Evolutionary conservation across 30 jellyfish, hydroid and myxozoan species (phyloP), one percentile per base, ranked within the genome.

Genomic region (Chrysaora quinquecirrha): DNA sequence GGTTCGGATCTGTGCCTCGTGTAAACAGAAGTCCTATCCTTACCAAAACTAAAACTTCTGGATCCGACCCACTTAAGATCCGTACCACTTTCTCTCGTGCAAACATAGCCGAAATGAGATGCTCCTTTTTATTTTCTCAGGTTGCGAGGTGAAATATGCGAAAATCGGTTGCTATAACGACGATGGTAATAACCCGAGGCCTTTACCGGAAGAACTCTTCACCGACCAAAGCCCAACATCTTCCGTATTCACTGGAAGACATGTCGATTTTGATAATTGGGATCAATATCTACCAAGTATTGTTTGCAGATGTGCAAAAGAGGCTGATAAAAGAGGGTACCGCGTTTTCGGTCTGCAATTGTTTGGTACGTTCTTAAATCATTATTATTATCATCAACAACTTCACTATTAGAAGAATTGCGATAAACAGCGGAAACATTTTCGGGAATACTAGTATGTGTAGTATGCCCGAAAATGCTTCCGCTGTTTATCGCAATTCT

Each of bases 161-260:
- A 93, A 93, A 61, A 65, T 93, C 28, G 98, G 98, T 24, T 93
- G 98, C 48, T 93, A 86, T 63, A 87, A 87, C 63, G 98, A 93
- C 58, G 98, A 93, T 33, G 96, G 90, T 62, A 93, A 93, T 58
- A 86, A 49, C 48, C 98, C 96, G 48, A 66, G 97, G 49, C 98
- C 98, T 20, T 76, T 93, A 34, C 97, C 98, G 31, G 93, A 80
- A 33, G 81, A 67, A 52, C 71, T 93, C 61, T 76, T 93, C 71
- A 80, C 87, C 2, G 98, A 93, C 68, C 76, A 76, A 25, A 77
- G 89, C 52, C 87, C 88, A 16, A 74, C 80, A 30, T 70, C 80
- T 3, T 67, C 94, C 12, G n/a, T n/a, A n/a, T 91, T 73, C 43
- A 95, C 22, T 29, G 96, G 96, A n/a, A 56, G 73, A 7, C 86